Base-by-base conservation (phyloP, 2,888 invertebrate genomes). In the Perizoma flavofasciatum region DNA sequence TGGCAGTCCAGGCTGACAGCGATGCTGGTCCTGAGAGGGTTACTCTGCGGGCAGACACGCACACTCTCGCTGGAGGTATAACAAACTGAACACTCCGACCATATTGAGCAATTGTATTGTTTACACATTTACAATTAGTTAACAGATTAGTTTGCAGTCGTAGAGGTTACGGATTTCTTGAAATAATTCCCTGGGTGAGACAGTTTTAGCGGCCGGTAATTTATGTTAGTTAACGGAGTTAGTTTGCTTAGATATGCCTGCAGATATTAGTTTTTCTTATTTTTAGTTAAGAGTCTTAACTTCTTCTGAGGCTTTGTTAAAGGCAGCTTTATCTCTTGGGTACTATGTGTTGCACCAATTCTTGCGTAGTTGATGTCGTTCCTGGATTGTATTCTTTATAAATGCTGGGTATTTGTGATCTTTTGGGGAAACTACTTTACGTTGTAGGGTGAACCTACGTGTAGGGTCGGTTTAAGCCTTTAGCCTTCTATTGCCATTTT, bases 11-110 rank as follows among this genome's bases (percentile, higher is more conserved):
- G 55, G 94, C 93, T 5, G 88, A 85, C 75, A 94, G 93, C 74
- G 94, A 94, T 73, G 94, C 94, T 4, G 94, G 94, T 9, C 85
- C 89, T 59, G 94, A 94, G 71, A 83, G 89, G 0, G 93, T 93
- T 70, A 92, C 92, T 33, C 86, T 94, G 54, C 87, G 93, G 62
- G 93, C 93, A 35, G 94, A 94, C 67, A 94, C 94, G 4, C 93
- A 93, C 68, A 93, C 91, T n/a, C 77, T 94, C 5, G 87, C 93
- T 66, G 94, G 94, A 75, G 90, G 92, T 92, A 67, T 56, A 32
- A 49, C 7, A 37, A 37, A 37, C 37, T 6, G 5, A 37, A 37
- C 37, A 4, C 1, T 4, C 1, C 22, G 22, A 22, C 22, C 22
- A 22, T 22, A 22, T 22, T 22, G 22, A 22, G 22, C 22, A 22